Percentiles rank a stretch among this genome's conserved stretches.
These are phyloP conservation scores for Meriones unguiculatus DNA, from an alignment of 2,113 vertebrate genomes.

Conservation along the genomic window DNA sequence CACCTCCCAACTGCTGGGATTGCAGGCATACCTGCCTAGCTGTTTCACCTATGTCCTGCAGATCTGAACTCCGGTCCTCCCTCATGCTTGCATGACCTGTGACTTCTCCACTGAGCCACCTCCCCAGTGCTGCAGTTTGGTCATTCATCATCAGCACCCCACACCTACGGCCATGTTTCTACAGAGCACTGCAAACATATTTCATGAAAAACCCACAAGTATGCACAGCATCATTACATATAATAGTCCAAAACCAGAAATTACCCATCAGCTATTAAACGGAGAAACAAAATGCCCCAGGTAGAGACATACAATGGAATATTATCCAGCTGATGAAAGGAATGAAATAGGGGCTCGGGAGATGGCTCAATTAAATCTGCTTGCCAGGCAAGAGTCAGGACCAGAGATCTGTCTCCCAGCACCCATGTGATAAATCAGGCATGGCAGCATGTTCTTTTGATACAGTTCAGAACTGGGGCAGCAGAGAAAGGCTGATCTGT, in stretches of 20 bases:
- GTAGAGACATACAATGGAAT: background rate
- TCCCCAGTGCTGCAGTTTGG: background rate
- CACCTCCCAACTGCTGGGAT: too few relatives aligned
- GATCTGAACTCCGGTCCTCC: background rate
- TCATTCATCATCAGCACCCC: too few relatives aligned
- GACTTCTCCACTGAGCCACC: background rate
- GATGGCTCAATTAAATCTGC: constrained; percentile 65
- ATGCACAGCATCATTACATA: background rate
- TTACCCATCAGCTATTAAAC: background rate
- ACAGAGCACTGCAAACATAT: background rate
- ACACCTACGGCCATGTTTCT: background rate
- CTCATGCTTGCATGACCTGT: background rate
- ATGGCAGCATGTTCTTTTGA: background rate
- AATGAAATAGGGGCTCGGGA: constrained; percentile 70
- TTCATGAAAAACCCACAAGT: background rate
- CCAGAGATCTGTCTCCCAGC: constrained; percentile 62
- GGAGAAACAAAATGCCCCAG: background rate
- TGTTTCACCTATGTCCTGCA: background rate
- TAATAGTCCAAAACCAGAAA: background rate
- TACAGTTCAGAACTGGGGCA: constrained; percentile 20
- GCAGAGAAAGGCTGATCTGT: background rate
- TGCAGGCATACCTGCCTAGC: background rate
- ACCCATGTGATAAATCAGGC: background rate
- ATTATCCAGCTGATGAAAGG: background rate
- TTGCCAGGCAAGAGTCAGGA: constrained; percentile 62